Conservation (phyloP, 2,888 invertebrate species). For the Acronicta leporina region DNA sequence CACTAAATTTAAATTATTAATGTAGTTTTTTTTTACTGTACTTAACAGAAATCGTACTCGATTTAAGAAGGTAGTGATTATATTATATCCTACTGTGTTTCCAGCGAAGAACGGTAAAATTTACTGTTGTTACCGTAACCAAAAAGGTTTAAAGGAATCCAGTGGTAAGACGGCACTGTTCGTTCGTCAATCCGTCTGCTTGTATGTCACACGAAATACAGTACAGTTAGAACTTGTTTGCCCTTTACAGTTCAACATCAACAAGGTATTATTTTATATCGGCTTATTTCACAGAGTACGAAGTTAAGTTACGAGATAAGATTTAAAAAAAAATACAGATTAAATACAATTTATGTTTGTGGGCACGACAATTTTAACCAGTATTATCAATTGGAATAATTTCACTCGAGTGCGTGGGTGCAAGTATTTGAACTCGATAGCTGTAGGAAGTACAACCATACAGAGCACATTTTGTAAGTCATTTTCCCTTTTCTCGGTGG, state of each 20-base stretch:
- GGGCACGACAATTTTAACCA: too few relatives aligned
- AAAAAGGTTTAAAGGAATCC: slow-evolving; percentile 49
- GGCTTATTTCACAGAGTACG: not conserved
- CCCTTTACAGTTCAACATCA: slow-evolving; percentile 1
- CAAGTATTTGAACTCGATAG: too few relatives aligned
- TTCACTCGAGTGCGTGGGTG: too few relatives aligned
- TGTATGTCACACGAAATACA: slow-evolving; percentile 10
- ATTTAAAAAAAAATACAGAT: too few relatives aligned
- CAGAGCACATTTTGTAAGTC: too few relatives aligned
- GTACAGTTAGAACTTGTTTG: slow-evolving; percentile 1
- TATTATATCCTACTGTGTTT: slow-evolving; percentile 45
- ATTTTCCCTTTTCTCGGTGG: too few relatives aligned
- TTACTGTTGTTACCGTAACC: slow-evolving; percentile 51
- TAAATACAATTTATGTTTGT: too few relatives aligned
- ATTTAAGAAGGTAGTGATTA: slow-evolving; percentile 38
- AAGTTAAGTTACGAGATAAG: too few relatives aligned
- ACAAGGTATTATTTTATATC: not conserved
- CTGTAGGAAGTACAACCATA: too few relatives aligned
- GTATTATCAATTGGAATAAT: too few relatives aligned
- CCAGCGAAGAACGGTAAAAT: slow-evolving; percentile 50
- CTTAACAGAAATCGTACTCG: slow-evolving; percentile 41
- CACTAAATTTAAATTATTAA: slow-evolving; percentile 2
- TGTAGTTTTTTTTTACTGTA: slow-evolving; percentile 4
- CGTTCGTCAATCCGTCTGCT: slow-evolving; percentile 3
- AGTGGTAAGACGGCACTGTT: slow-evolving; percentile 23